phyloP scores from a whole-genome alignment of 2,888 invertebrate species.

The Trachelus stipa region DNA sequence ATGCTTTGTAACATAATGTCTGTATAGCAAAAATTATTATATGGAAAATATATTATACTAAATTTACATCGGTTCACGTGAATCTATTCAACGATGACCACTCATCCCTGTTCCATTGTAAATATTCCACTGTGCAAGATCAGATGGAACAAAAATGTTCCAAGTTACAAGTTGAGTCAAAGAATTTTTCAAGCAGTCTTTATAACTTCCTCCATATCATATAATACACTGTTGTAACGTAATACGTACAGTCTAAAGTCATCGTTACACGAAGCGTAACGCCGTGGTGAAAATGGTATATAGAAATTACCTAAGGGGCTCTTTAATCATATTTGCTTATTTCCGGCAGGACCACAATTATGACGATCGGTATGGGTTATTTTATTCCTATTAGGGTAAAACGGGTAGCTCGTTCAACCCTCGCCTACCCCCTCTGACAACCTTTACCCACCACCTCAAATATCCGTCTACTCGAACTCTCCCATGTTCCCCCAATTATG shows the following conservation, averaged over 20 bases:
- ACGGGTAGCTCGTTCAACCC: conserved; percentile 48
- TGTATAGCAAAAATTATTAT: conserved; percentile 67
- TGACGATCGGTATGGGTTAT: conserved; percentile 54
- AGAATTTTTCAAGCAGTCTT: background rate
- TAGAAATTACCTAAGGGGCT: conserved; percentile 47
- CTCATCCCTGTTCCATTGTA: background rate
- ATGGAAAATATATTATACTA: conserved; percentile 67
- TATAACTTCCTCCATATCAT: background rate
- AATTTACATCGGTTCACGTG: conserved; percentile 52
- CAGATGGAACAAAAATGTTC: background rate
- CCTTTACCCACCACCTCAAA: background rate
- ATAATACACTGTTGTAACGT: background rate
- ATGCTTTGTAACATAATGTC: conserved; percentile 67
- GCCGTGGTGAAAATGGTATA: background rate
- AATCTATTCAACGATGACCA: background rate
- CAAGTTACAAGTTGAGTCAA: background rate
- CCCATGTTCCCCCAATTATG: conserved; percentile 55
- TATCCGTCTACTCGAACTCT: background rate
- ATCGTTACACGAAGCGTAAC: conserved; percentile 51
- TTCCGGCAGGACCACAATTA: conserved; percentile 59
- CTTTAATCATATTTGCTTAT: conserved; percentile 61
- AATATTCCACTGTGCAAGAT: background rate
- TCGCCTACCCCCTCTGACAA: background rate
- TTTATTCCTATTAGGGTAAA: conserved; percentile 65
- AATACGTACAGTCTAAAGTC: background rate